Percentiles rank a stretch among this genome's conserved stretches.
These are phyloP conservation scores for Latrodectus hesperus DNA, from an alignment of 2,888 invertebrate species.

Conservation along the genomic window DNA sequence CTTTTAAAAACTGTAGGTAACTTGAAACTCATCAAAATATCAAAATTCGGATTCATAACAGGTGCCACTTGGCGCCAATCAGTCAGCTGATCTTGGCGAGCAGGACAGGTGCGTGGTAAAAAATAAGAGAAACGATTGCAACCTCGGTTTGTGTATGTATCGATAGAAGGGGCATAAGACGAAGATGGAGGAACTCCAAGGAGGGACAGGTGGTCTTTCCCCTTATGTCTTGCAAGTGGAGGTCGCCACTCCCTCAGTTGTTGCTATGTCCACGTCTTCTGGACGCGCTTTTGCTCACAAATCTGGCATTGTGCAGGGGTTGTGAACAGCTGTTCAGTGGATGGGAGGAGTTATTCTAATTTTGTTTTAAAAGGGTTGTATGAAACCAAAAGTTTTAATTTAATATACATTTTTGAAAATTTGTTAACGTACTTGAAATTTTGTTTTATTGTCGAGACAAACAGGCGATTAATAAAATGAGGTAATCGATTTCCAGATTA, in stretches of 20 bases:
- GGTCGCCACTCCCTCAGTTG: constrained; percentile 43
- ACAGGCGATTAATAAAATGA: no score
- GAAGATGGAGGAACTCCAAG: constrained; percentile 36
- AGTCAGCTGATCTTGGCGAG: constrained; percentile 35
- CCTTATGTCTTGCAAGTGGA: background rate
- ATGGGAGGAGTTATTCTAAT: no score
- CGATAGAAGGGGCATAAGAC: constrained; percentile 23
- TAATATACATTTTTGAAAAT: no score
- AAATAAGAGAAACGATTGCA: constrained; percentile 14
- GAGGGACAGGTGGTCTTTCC: constrained; percentile 52
- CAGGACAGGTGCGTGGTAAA: constrained; percentile 44
- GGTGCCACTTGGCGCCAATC: constrained; percentile 26
- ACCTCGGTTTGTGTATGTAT: constrained; percentile 35
- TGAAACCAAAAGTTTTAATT: no score
- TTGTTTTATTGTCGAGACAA: no score
- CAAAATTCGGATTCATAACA: background rate
- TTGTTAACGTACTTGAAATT: no score
- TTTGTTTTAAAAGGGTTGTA: no score
- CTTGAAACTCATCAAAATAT: background rate
- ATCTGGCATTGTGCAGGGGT: constrained; percentile 20
- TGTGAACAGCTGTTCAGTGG: background rate
- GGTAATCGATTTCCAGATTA: no score
- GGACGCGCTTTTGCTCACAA: constrained; percentile 5
- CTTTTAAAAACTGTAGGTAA: no score
- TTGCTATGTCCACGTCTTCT: constrained; percentile 52